Conservation (phyloP, 2,113 vertebrate genomes). For the Petrocephalus zakoni region DNA sequence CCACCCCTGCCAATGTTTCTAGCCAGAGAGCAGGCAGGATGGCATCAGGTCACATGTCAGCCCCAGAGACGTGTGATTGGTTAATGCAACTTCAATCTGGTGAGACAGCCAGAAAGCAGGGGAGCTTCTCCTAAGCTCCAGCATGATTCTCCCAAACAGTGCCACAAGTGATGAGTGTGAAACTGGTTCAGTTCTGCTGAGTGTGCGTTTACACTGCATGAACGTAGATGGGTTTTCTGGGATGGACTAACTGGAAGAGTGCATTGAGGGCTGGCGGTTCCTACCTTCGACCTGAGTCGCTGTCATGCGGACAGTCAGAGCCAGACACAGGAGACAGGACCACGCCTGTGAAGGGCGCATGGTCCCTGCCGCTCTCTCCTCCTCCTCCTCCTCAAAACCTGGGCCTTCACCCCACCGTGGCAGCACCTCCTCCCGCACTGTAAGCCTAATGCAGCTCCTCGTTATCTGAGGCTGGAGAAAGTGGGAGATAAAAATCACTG, state of each 20-base stretch:
- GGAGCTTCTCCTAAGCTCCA: not conserved
- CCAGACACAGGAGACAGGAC: slow-evolving; percentile 54
- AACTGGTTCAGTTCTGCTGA: not conserved
- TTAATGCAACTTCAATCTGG: not conserved
- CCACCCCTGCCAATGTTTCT: not conserved
- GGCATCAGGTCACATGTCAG: not conserved
- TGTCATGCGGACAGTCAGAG: slow-evolving; percentile 43
- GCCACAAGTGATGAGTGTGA: not conserved
- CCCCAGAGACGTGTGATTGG: not conserved
- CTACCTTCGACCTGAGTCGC: slow-evolving; percentile 61
- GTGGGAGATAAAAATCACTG: slow-evolving; percentile 27
- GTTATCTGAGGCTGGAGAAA: slow-evolving; percentile 46
- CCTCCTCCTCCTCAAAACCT: slow-evolving; percentile 30
- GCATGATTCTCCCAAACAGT: not conserved
- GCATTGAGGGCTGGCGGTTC: not conserved
- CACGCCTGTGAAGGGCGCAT: slow-evolving; percentile 54
- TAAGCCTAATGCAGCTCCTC: slow-evolving; percentile 35
- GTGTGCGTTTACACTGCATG: not conserved
- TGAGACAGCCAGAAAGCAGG: not conserved
- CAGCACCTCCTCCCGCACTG: slow-evolving; percentile 43
- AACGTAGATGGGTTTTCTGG: not conserved
- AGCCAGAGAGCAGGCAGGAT: not conserved
- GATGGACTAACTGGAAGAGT: not conserved
- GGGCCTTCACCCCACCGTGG: slow-evolving; percentile 21
- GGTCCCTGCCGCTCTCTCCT: slow-evolving; percentile 33